Evolutionary conservation across 2,888 invertebrate genomes (phyloP).

Genomic region (Watsonalla cultraria): DNA sequence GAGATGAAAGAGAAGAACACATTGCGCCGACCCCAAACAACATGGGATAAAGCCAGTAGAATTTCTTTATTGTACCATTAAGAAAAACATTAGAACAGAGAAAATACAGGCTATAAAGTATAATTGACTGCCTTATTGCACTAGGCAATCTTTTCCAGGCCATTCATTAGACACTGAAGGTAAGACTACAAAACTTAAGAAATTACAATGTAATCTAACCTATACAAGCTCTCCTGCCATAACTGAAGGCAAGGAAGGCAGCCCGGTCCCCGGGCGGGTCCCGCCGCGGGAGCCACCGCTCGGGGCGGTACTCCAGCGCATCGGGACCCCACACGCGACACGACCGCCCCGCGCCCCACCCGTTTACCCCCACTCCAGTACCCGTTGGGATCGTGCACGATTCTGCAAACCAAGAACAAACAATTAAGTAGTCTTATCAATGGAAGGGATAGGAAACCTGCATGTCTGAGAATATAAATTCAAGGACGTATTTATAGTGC

Average conservation of each 20-base stretch:
- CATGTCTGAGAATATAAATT: not conserved
- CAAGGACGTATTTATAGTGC: too few species aligned
- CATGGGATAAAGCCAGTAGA: too few species aligned
- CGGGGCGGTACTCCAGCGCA: slow-evolving; percentile 41
- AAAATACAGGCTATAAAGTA: too few species aligned
- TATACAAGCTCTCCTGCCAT: slow-evolving; percentile 46
- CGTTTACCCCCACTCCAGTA: slow-evolving; percentile 33
- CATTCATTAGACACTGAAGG: too few species aligned
- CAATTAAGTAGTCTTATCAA: too few species aligned
- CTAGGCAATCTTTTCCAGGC: too few species aligned
- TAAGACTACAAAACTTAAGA: too few species aligned
- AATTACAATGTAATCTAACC: slow-evolving; percentile 23
- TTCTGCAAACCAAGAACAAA: slow-evolving; percentile 25
- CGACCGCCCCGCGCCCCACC: slow-evolving; percentile 49
- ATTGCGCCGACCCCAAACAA: not conserved
- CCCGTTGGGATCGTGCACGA: slow-evolving; percentile 44
- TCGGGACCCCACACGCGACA: slow-evolving; percentile 44
- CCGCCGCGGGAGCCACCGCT: slow-evolving; percentile 46
- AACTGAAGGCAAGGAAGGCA: slow-evolving; percentile 46
- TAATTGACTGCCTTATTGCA: too few species aligned
- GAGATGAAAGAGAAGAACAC: too few species aligned
- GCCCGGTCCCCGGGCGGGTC: slow-evolving; percentile 12
- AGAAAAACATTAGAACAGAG: too few species aligned
- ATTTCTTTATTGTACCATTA: not conserved
- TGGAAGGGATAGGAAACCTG: too few species aligned